phyloP scores from a whole-genome alignment of 2,113 vertebrate species.

The Brachirus orientalis region DNA sequence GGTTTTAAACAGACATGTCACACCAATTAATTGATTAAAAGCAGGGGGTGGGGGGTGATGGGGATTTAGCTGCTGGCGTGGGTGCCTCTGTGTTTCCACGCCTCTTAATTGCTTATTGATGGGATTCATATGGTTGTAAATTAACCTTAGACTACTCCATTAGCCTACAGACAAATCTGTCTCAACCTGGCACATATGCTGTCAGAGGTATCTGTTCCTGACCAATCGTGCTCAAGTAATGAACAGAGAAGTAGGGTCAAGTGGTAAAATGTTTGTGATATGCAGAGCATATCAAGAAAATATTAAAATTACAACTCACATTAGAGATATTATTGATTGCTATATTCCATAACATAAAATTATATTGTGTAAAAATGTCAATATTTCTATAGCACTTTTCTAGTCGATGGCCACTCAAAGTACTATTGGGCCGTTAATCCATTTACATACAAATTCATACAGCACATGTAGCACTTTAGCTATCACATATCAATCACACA shows the following conservation, averaged over 20 bases:
- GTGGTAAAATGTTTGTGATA: slow-evolving; percentile 10
- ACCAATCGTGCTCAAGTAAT: slow-evolving; percentile 39
- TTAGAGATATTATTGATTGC: slow-evolving; percentile 33
- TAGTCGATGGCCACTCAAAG: no score
- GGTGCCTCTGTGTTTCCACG: slow-evolving; percentile 68
- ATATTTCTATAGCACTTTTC: no score
- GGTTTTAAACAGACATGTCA: slow-evolving; percentile 64
- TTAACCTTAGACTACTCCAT: slow-evolving; percentile 78
- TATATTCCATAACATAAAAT: slow-evolving; percentile 13
- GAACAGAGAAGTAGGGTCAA: slow-evolving; percentile 9
- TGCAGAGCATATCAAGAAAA: slow-evolving; percentile 14
- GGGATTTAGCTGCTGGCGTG: slow-evolving; percentile 60
- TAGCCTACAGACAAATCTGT: slow-evolving; percentile 72
- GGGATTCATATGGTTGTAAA: slow-evolving; percentile 78
- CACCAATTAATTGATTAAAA: slow-evolving; percentile 73
- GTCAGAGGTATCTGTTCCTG: slow-evolving; percentile 65
- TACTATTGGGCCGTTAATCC: no score
- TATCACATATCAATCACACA: no score
- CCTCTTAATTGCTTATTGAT: slow-evolving; percentile 84
- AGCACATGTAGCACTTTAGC: no score
- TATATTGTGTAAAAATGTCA: slow-evolving; percentile 7
- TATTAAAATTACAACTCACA: slow-evolving; percentile 9
- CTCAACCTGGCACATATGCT: slow-evolving; percentile 68
- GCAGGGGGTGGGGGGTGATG: slow-evolving; percentile 32
- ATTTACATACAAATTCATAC: no score